A percentile compares a stretch with the other conserved stretches of the same genome.
These are phyloP conservation scores for Uropetala carovei DNA, from an alignment of 2,888 invertebrate species.

Conservation along the genomic window DNA sequence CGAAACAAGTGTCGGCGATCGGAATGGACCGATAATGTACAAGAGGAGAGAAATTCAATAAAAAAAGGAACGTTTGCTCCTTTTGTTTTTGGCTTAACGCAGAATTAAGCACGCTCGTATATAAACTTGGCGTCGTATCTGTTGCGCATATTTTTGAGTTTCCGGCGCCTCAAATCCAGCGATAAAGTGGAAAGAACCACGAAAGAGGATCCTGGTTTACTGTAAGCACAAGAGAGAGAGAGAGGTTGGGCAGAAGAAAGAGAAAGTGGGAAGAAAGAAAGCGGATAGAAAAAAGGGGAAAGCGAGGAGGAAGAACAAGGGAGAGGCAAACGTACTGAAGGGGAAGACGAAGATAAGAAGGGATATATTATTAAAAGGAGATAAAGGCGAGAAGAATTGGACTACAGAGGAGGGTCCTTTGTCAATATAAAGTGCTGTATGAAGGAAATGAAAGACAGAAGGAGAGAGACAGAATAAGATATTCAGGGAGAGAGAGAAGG, in stretches of 20 bases:
- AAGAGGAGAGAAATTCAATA: too few species aligned
- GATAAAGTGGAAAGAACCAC: too few species aligned
- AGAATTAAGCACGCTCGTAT: too few species aligned
- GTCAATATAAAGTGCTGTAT: neutral
- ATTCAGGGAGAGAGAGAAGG: neutral
- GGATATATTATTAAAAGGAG: slow-evolving; percentile 1
- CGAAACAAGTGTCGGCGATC: too few species aligned
- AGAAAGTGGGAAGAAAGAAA: neutral
- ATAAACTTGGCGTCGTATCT: too few species aligned
- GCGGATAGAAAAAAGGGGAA: neutral
- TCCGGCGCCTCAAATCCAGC: too few species aligned
- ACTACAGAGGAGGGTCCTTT: neutral
- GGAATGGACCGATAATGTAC: too few species aligned
- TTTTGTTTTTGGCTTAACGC: too few species aligned
- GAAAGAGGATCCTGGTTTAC: too few species aligned
- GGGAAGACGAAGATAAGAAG: neutral
- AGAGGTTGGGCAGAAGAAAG: too few species aligned
- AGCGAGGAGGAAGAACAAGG: neutral
- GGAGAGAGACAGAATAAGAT: neutral
- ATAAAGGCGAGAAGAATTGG: neutral
- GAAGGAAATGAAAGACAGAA: neutral
- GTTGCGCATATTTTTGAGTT: too few species aligned
- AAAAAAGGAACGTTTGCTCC: too few species aligned
- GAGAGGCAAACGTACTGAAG: neutral
- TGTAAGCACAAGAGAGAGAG: neutral